phyloP scores from a whole-genome alignment of 1,140 invertebrate genomes.

The Riptortus pedestris region DNA sequence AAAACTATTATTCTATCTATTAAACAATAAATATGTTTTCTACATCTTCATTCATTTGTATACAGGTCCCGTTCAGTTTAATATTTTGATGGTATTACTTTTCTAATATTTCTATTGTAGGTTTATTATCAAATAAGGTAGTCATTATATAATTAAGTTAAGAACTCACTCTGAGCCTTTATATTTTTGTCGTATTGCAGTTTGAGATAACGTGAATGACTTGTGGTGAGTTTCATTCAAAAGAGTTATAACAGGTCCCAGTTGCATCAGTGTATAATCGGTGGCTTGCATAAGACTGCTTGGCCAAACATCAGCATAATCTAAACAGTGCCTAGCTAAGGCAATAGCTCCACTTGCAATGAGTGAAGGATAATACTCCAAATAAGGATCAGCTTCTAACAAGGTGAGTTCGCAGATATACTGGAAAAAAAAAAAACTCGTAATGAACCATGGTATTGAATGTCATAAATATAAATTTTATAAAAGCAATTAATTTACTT shows the following conservation, averaged over 20 bases:
- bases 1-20: not conserved
- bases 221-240: constrained; percentile 57
- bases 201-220: constrained; percentile 55
- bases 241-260: constrained; percentile 55
- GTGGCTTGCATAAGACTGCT: constrained; percentile 50
- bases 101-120: too few species aligned
- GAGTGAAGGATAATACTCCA: constrained; percentile 71
- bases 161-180: constrained; percentile 40
- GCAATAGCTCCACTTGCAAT: constrained; percentile 72
- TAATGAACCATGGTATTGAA: too few species aligned
- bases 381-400: constrained; percentile 73
- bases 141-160: not conserved
- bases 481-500: too few species aligned
- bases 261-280: constrained; percentile 55
- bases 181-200: constrained; percentile 78
- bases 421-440: constrained; percentile 41
- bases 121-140: not conserved
- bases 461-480: too few species aligned
- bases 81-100: too few species aligned
- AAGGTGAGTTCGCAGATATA: constrained; percentile 77
- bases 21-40: not conserved
- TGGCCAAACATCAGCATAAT: constrained; percentile 51
- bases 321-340: constrained; percentile 58
- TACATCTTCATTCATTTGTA: not conserved
- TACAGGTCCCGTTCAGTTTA: not conserved